A percentile compares a stretch with the other conserved stretches of the same genome.
Evolutionary conservation across 2,797 vertebrate species (phyloP).

Genomic region (Aldrovandia affinis): DNA sequence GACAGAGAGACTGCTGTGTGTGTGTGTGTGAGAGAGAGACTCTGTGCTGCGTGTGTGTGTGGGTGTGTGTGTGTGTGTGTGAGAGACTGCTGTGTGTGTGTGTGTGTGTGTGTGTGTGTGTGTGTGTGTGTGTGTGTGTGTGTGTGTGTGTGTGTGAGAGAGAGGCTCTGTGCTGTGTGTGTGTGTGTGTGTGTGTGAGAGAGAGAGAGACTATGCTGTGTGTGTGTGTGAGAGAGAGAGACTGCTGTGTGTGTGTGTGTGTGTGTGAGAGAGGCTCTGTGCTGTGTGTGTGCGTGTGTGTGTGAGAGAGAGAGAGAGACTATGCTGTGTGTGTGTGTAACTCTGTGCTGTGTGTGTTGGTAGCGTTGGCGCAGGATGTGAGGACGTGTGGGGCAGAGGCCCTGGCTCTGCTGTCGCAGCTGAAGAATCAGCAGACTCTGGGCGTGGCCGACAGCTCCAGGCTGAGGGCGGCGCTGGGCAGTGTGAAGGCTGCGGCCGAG

Average conservation of each 20-base stretch:
- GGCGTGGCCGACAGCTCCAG: conserved; percentile 56
- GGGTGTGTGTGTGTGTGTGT: too few relatives aligned
- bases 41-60: too few relatives aligned
- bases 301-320: too few relatives aligned
- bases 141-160: neutral
- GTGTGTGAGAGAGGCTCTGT: neutral
- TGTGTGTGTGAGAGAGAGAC: too few relatives aligned
- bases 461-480: conserved; percentile 71
- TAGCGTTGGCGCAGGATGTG: conserved; percentile 85
- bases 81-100: too few relatives aligned
- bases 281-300: neutral
- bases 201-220: too few relatives aligned
- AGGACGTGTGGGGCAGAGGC: conserved; percentile 82
- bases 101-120: conserved; percentile 8
- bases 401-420: conserved; percentile 75
- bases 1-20: too few relatives aligned
- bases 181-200: too few relatives aligned
- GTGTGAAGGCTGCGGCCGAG: conserved; percentile 77
- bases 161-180: neutral
- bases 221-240: too few relatives aligned
- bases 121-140: neutral
- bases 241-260: neutral
- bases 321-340: too few relatives aligned
- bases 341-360: neutral
- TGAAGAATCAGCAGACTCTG: conserved; percentile 72